Evolutionary conservation across 2,797 vertebrate genomes (phyloP).

Genomic region (Poecilia velifera): DNA sequence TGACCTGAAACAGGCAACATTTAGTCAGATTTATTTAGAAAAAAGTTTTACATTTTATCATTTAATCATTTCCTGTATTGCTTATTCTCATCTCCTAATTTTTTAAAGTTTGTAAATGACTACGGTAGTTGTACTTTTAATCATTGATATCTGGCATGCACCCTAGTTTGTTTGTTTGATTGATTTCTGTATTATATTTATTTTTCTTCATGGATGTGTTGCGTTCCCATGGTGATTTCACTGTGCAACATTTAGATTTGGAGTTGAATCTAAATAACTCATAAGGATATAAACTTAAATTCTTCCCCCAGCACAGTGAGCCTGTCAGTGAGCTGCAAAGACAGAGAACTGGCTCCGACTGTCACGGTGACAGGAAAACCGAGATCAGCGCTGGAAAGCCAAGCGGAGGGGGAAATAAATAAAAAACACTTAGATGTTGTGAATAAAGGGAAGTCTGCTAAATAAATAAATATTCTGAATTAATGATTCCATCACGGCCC

Average conservation of each 20-base stretch:
- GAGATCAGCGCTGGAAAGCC: slow-evolving; percentile 8
- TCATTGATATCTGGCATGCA: background rate
- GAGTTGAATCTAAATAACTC: background rate
- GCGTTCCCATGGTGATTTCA: background rate
- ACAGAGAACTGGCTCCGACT: slow-evolving; percentile 15
- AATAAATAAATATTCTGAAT: slow-evolving; percentile 25
- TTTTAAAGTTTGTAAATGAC: background rate
- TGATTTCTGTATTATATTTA: too few species aligned
- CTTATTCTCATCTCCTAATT: background rate
- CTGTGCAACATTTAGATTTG: background rate
- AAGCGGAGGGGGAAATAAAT: background rate
- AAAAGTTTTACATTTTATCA: background rate
- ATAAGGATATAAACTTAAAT: background rate
- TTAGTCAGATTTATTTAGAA: background rate
- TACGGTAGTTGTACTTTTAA: background rate
- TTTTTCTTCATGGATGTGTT: background rate
- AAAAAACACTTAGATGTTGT: background rate
- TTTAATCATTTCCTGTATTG: background rate
- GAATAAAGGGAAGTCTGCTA: background rate
- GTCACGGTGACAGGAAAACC: slow-evolving; percentile 33
- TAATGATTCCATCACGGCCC: slow-evolving; percentile 22
- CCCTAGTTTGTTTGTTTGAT: background rate
- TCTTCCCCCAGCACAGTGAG: background rate
- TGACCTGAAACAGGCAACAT: background rate
- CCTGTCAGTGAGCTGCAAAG: slow-evolving; percentile 24